Base-by-base conservation (phyloP, 2,888 invertebrate species). In the Liodrosophila aerea region DNA sequence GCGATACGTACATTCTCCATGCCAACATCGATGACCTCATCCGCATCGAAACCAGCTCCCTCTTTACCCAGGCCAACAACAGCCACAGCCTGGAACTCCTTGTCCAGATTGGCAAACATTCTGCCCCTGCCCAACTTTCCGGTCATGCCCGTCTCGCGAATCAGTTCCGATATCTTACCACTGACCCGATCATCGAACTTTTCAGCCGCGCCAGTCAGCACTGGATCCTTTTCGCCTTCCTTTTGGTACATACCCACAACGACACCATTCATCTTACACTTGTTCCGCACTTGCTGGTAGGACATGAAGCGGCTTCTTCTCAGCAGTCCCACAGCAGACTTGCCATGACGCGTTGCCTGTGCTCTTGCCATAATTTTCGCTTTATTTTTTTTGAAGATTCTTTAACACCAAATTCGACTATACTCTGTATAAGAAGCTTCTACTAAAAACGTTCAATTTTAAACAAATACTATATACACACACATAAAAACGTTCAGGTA, bases 1-100 rank as follows among this genome's bases (percentile, higher is more conserved):
- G 94, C 94, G 34, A 90, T 81, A 43, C 95, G 90, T 11, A 94
- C 91, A 77, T 92, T 93, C 86, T 95, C 95, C 86, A 92, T 91
- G 27, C 92, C 92, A 81, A 93, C 92, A 66, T 95, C 92, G 16
- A 93, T 83, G 27, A 92, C 92, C 87, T 95, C 95, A 27, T 91
- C 87, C 53, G 92, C 91, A 86, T 93, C 92, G 75, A 91, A 92
- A 30, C 92, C 92, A 34, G 90, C 89, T 57, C 91, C 91, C 50
- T 91, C 90, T 57, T 90, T 90, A 1, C 94, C 94, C n/a, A 95
- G 88, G 9, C 93, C 93, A 45, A 94, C 93, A 0, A 94, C 91
- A 4, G 93, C 93, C 0, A 95, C 90, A 4, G 40, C 16, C 0
- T 29, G 16, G 36, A 30, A 72, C 29, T 81, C 85, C n/a, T 68